Conservation (phyloP, 35 echinoderm and acorn worm genomes). For the Ophiothrix spiculata region DNA sequence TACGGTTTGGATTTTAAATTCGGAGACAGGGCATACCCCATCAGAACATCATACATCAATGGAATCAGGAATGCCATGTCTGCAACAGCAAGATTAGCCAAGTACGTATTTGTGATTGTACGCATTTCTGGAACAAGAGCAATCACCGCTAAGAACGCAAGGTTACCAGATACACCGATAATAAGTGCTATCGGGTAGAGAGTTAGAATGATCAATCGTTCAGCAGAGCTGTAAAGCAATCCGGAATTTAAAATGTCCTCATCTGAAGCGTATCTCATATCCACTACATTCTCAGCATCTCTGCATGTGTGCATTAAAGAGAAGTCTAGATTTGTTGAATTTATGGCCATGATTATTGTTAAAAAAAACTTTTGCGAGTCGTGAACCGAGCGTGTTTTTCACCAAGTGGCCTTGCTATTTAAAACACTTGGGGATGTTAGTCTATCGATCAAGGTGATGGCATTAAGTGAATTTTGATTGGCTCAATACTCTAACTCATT, state of each 20-base stretch:
- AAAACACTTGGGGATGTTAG: too few relatives aligned
- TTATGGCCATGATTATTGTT: too few relatives aligned
- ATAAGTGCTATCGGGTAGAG: slow-evolving; percentile 48
- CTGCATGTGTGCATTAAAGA: too few relatives aligned
- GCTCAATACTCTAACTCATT: too few relatives aligned
- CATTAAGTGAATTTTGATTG: too few relatives aligned
- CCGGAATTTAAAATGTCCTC: background rate
- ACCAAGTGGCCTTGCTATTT: too few relatives aligned
- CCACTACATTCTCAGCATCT: too few relatives aligned
- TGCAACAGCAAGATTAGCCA: slow-evolving; percentile 73
- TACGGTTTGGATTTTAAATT: background rate
- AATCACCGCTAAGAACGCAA: slow-evolving; percentile 79
- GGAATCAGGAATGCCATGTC: slow-evolving; percentile 71
- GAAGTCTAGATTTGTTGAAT: too few relatives aligned
- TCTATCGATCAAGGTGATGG: too few relatives aligned
- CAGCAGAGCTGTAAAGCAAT: slow-evolving; percentile 20
- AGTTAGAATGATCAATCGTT: slow-evolving; percentile 18
- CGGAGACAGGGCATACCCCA: slow-evolving; percentile 50
- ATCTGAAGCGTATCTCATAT: too few relatives aligned
- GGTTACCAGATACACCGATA: slow-evolving; percentile 61
- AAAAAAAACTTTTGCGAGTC: too few relatives aligned
- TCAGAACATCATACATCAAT: slow-evolving; percentile 71
- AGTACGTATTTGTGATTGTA: slow-evolving; percentile 81
- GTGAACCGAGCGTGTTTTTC: too few relatives aligned
- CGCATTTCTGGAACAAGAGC: slow-evolving; percentile 66